Base-by-base conservation (phyloP, 2,888 invertebrate species). In the Aethes cnicana region DNA sequence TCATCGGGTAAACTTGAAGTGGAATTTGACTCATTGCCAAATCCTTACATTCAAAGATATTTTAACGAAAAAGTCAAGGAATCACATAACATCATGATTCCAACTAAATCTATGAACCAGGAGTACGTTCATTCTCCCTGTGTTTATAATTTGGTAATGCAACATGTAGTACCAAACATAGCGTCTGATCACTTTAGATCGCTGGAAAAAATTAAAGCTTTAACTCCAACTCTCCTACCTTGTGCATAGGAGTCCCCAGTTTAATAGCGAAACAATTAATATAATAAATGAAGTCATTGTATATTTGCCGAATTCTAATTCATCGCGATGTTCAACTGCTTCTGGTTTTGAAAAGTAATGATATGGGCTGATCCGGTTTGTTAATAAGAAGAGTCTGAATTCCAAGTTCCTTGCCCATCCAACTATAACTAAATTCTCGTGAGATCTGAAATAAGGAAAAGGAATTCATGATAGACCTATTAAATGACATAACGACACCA, bases 311-410 rank as follows among this genome's bases (percentile, higher is more conserved):
- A n/a, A n/a, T n/a, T n/a, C n/a, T n/a, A n/a, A n/a, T n/a, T n/a
- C n/a, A n/a, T n/a, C n/a, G n/a, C 8, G 14, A 36, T 23, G n/a
- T 39, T 6, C 16, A 25, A 39, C 16, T 25, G 25, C 8, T 28
- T 55, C 72, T 65, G 17, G 66, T 49, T 39, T 56, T 66, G 53
- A 87, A 76, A 8, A 66, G 63, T 11, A 87, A 60, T 39, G 79
- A 76, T 26, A 95, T 83, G 12, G 94, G 93, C 58, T 91, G 90
- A 75, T 95, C 93, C 0, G 97, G 97, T 72, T 94, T 94, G 74
- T 97, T 97, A 50, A 97, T 96, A 17, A 96, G 84, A 43, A 93
- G 81, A 0, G 96, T 95, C 62, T 84, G 86, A 7, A 93, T 87
- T 55, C 93, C 95, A 55, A 97, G 79, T 6, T 90, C 75, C 8